A percentile compares a stretch with the other conserved stretches of the same genome.
Evolutionary conservation across 2,113 vertebrate species (phyloP).

Genomic region (Trachemys scripta): DNA sequence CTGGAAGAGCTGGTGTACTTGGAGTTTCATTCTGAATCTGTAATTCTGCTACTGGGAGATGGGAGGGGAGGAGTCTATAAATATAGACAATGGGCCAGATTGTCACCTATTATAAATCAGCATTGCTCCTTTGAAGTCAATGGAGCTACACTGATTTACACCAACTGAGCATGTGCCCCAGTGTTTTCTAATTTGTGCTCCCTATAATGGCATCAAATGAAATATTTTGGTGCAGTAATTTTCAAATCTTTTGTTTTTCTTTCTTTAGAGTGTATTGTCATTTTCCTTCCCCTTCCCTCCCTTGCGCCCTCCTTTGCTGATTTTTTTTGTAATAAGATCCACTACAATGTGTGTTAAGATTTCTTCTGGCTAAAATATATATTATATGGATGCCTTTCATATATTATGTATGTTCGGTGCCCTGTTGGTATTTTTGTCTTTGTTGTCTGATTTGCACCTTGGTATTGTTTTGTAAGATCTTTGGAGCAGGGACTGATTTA

Average conservation of each 20-base stretch:
- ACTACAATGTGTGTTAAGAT: not conserved
- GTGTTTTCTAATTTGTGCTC: not conserved
- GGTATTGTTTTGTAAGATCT: not conserved
- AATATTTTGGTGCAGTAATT: not conserved
- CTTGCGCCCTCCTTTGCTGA: not conserved
- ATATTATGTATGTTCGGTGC: not conserved
- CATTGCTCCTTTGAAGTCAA: not conserved
- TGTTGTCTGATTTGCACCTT: not conserved
- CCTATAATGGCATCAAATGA: not conserved
- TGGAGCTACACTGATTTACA: not conserved
- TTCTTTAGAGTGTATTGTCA: not conserved
- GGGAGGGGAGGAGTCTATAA: not conserved
- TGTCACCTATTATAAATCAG: not conserved
- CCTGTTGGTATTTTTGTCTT: not conserved
- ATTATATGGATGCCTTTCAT: not conserved
- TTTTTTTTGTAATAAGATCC: not conserved
- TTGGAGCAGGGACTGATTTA: not conserved
- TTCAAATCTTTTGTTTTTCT: not conserved
- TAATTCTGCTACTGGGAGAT: not conserved
- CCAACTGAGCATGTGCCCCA: not conserved
- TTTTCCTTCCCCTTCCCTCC: not conserved
- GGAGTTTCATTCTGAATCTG: not conserved
- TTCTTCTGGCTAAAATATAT: not conserved
- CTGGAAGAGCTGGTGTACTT: not conserved
- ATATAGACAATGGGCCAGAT: accelerated